A percentile compares a stretch with the other conserved stretches of the same genome.
These are phyloP conservation scores for Catharus bicknelli DNA, from an alignment of 2,113 vertebrate species.

Conservation along the genomic window DNA sequence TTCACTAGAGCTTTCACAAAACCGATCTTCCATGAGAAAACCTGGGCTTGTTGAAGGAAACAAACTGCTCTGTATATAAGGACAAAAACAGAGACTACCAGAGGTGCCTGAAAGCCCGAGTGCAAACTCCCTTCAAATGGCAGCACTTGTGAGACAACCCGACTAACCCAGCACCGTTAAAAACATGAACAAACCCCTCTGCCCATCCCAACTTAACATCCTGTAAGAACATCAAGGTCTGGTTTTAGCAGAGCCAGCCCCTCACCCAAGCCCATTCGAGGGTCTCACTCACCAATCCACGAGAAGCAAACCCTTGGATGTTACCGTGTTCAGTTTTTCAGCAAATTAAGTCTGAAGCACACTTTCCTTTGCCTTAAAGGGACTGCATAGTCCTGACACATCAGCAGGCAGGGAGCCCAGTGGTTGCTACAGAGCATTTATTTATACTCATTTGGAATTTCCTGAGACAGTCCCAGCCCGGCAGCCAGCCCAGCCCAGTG, in stretches of 20 bases:
- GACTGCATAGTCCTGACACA: constrained; percentile 63
- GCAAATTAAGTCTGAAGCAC: constrained; percentile 66
- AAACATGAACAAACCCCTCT: not conserved
- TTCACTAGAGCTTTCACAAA: not conserved
- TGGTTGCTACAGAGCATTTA: constrained; percentile 72
- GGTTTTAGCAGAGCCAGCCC: not conserved
- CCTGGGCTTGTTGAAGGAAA: not conserved
- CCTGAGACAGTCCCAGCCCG: constrained; percentile 77
- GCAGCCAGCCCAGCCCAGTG: constrained; percentile 61
- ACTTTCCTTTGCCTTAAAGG: constrained; percentile 66
- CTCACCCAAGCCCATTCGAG: not conserved
- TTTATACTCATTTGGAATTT: constrained; percentile 89
- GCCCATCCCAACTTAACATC: no score
- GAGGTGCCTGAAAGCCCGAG: not conserved
- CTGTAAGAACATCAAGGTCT: not conserved
- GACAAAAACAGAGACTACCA: not conserved
- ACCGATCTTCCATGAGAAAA: not conserved
- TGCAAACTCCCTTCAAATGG: not conserved
- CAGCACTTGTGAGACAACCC: not conserved
- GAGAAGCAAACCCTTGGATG: not conserved
- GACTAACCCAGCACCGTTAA: not conserved
- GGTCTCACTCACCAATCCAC: constrained; percentile 62
- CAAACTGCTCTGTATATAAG: not conserved
- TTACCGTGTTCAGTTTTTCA: constrained; percentile 26
- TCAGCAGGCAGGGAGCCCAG: constrained; percentile 73